Conservation (phyloP, 2,797 vertebrate genomes). For the Hoplostethus atlanticus region DNA sequence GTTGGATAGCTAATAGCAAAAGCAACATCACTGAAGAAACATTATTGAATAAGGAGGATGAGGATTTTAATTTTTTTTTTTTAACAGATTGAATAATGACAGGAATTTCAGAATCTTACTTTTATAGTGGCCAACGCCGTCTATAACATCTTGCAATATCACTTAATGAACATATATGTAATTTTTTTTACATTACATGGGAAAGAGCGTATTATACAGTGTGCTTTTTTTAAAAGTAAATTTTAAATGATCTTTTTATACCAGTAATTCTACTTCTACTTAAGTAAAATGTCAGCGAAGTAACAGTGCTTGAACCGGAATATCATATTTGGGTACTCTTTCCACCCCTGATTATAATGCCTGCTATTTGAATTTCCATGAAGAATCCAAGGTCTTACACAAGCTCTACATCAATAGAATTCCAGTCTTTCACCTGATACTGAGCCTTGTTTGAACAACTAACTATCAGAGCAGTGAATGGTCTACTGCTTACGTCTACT, state of each 20-base stretch:
- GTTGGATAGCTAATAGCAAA: too few species aligned
- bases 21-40: too few species aligned
- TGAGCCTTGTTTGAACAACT: slow-evolving; percentile 71
- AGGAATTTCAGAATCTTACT: too few species aligned
- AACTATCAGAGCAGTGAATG: slow-evolving; percentile 75
- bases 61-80: too few species aligned
- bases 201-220: neutral
- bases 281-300: neutral
- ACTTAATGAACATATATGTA: too few species aligned
- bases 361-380: slow-evolving; percentile 70
- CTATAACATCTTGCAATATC: too few species aligned
- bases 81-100: too few species aligned
- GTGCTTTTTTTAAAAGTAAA: too few species aligned
- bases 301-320: neutral
- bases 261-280: neutral
- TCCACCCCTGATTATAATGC: slow-evolving; percentile 22
- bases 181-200: too few species aligned
- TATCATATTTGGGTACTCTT: slow-evolving; percentile 9
- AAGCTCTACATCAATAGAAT: slow-evolving; percentile 60
- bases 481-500: slow-evolving; percentile 66
- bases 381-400: slow-evolving; percentile 59
- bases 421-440: slow-evolving; percentile 63
- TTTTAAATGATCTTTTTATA: too few species aligned
- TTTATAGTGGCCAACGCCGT: too few species aligned
- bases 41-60: too few species aligned